Evolutionary conservation across 1,140 invertebrate genomes (phyloP).

Genomic region (Trichoplusia ni): DNA sequence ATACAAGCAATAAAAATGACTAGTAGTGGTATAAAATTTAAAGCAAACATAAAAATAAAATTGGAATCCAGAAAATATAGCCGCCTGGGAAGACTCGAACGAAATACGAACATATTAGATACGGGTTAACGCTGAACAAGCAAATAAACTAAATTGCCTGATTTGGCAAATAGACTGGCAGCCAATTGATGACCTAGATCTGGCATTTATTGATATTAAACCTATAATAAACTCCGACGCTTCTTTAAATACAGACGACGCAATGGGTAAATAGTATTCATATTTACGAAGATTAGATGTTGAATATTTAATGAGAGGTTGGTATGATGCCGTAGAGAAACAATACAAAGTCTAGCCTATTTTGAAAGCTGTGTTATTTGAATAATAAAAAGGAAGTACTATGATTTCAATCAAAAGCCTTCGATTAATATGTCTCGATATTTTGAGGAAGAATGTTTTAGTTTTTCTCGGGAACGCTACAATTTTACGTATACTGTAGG

Average conservation of each 20-base stretch:
- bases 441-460: too few relatives aligned
- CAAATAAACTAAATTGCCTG: background rate
- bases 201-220: conserved; percentile 9
- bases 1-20: too few relatives aligned
- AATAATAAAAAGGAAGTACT: conserved; percentile 2
- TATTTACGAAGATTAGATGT: conserved; percentile 27
- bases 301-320: conserved; percentile 32
- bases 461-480: too few relatives aligned
- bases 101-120: background rate
- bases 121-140: background rate
- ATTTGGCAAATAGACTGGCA: background rate
- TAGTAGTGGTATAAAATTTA: too few relatives aligned
- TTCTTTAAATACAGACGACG: conserved; percentile 3
- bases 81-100: background rate
- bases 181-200: background rate
- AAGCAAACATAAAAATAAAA: too few relatives aligned
- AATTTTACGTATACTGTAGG: too few relatives aligned
- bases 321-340: conserved; percentile 23
- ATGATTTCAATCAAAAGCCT: too few relatives aligned
- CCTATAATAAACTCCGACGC: conserved; percentile 1
- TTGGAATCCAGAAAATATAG: background rate
- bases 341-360: conserved; percentile 20
- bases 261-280: conserved; percentile 28
- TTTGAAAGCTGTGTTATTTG: too few relatives aligned
- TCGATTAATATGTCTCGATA: too few relatives aligned